A percentile compares a stretch with the other conserved stretches of the same genome.
phyloP scores from a whole-genome alignment of 2,797 vertebrate genomes.

The Perdix hodgsoniae region DNA sequence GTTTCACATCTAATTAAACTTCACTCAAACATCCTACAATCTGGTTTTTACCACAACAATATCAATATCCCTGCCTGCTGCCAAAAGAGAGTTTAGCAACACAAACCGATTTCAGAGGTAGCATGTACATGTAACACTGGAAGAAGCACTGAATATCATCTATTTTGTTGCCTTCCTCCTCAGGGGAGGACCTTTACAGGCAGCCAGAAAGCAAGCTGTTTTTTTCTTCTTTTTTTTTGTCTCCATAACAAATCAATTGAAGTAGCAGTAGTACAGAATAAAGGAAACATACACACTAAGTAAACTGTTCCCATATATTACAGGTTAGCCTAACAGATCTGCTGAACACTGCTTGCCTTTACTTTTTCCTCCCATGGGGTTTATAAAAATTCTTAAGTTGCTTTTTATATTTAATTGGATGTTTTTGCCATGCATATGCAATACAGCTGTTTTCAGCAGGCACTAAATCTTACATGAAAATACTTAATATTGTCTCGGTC shows the following conservation, averaged over 20 bases:
- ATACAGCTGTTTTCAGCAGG: background rate
- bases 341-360: background rate
- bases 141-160: background rate
- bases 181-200: background rate
- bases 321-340: background rate
- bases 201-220: background rate
- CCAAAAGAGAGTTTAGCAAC: constrained; percentile 41
- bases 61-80: background rate
- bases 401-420: constrained; percentile 27
- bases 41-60: constrained; percentile 48
- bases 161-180: background rate
- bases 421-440: background rate
- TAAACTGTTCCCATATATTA: background rate
- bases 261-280: background rate
- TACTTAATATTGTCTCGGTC: background rate
- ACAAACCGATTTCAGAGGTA: constrained; percentile 14
- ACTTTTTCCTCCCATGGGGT: background rate
- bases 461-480: background rate
- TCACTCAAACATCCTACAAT: constrained; percentile 61
- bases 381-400: background rate
- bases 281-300: background rate
- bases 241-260: background rate
- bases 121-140: background rate
- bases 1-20: constrained; percentile 70
- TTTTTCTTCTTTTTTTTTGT: background rate